Conservation (phyloP, 1,140 invertebrate genomes). For the Hylaeus volcanicus region DNA sequence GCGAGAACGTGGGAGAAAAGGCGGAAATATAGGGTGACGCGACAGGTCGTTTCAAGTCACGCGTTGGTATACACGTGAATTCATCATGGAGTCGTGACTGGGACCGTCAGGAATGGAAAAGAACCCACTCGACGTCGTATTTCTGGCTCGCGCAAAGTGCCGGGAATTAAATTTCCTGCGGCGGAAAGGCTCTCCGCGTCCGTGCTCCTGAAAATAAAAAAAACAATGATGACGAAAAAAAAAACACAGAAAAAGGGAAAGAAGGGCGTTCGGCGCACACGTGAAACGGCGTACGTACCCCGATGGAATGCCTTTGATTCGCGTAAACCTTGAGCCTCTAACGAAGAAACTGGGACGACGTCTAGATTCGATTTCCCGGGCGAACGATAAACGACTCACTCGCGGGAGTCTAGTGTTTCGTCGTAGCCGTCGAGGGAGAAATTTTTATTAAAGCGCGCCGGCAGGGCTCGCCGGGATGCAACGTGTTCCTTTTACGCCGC, state of each 20-base stretch:
- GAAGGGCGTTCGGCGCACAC: conserved; percentile 15
- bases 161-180: conserved; percentile 52
- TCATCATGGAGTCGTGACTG: conserved; percentile 41
- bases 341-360: conserved; percentile 29
- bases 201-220: conserved; percentile 34
- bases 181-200: conserved; percentile 15
- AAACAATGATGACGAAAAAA: conserved; percentile 40
- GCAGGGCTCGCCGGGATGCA: neutral
- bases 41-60: conserved; percentile 40
- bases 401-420: neutral
- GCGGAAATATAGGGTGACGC: neutral
- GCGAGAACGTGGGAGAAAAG: neutral
- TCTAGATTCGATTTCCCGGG: conserved; percentile 20
- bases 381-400: conserved; percentile 6
- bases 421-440: neutral
- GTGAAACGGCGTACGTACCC: neutral
- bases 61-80: conserved; percentile 32
- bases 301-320: conserved; percentile 20
- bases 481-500: neutral
- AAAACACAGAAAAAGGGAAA: conserved; percentile 44
- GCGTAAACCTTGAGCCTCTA: conserved; percentile 10
- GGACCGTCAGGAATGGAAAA: conserved; percentile 41
- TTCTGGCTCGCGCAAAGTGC: conserved; percentile 50
- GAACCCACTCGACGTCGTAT: conserved; percentile 48
- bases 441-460: conserved; percentile 7